Percentiles rank a stretch among this genome's conserved stretches.
Conservation (phyloP, 2,113 vertebrate genomes). For the Reinhardtius hippoglossoides region DNA sequence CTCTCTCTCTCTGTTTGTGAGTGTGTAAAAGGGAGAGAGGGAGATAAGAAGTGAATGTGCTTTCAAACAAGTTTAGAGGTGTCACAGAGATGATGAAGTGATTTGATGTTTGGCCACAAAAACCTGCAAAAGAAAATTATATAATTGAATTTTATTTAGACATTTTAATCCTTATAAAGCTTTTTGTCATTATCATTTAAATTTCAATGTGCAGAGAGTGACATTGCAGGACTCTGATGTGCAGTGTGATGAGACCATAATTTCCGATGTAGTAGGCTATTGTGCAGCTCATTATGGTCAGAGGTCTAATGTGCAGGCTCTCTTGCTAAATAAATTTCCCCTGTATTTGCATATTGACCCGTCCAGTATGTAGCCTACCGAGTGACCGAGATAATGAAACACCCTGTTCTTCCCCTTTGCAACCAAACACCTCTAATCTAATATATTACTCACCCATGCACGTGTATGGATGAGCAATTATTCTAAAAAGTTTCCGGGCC, state of each 20-base stretch:
- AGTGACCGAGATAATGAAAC: conserved; percentile 72
- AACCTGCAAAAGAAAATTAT: too few relatives aligned
- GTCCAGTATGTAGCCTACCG: conserved; percentile 63
- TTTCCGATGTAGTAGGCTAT: conserved; percentile 37
- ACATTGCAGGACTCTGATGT: conserved; percentile 15
- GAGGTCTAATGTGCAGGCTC: conserved; percentile 48
- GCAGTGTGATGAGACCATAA: conserved; percentile 14
- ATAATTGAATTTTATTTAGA: conserved; percentile 1
- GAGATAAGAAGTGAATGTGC: conserved; percentile 6
- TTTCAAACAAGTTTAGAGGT: conserved; percentile 8
- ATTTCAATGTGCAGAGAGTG: not conserved
- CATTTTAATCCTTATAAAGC: not conserved
- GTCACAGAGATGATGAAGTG: not conserved
- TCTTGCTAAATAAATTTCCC: conserved; percentile 53
- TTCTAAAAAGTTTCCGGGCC: conserved; percentile 83
- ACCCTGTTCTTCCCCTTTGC: conserved; percentile 41
- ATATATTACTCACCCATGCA: conserved; percentile 84
- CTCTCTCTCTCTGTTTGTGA: not conserved
- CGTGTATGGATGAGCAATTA: conserved; percentile 83
- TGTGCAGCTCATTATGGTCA: conserved; percentile 54
- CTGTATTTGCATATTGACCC: conserved; percentile 64
- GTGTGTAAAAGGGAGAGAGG: not conserved
- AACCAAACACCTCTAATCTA: conserved; percentile 81
- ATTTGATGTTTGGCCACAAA: not conserved
- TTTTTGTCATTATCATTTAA: not conserved